A percentile compares a stretch with the other conserved stretches of the same genome.
Evolutionary conservation across 2,888 invertebrate species (phyloP).

Genomic region (Drosophila fungiperda): DNA sequence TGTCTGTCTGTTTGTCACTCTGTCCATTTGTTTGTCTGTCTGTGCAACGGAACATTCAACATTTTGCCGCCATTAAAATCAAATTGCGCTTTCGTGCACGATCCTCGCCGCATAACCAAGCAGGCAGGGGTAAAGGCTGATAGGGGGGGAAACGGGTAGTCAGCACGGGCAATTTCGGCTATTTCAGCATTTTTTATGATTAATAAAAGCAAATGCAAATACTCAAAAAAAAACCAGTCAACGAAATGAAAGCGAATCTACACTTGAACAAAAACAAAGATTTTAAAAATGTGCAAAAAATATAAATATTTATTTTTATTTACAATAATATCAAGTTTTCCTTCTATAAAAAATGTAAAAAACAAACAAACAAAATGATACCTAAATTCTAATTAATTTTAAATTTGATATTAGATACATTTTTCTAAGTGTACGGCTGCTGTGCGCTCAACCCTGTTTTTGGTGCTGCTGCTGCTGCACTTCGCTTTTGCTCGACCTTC

Average conservation of each 20-base stretch:
- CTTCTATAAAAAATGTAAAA: not conserved
- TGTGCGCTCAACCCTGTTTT: constrained; percentile 1
- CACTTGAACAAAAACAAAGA: not conserved
- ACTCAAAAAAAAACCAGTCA: constrained; percentile 61
- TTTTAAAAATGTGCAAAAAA: not conserved
- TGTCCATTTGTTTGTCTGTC: constrained; percentile 18
- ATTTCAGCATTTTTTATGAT: constrained; percentile 78
- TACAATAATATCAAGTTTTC: not conserved
- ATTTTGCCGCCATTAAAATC: constrained; percentile 80
- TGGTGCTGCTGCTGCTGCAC: constrained; percentile 33
- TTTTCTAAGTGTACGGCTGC: constrained; percentile 12
- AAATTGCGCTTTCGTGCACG: constrained; percentile 78
- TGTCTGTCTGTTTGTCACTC: constrained; percentile 9
- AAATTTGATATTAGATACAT: not conserved
- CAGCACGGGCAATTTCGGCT: constrained; percentile 52
- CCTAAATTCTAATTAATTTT: not conserved
- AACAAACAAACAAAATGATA: not conserved
- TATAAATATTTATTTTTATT: not conserved
- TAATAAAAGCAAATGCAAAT: constrained; percentile 79
- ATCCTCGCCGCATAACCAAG: constrained; percentile 27
- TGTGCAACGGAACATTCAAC: constrained; percentile 69
- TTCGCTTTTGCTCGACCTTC: constrained; percentile 66
- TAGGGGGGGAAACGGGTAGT: not conserved
- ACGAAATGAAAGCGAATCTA: constrained; percentile 51
- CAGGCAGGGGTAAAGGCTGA: not conserved